Percentiles rank a stretch among this genome's conserved stretches.
phyloP scores from a whole-genome alignment of 2,888 invertebrate genomes.

The Acholoe squamosa region DNA sequence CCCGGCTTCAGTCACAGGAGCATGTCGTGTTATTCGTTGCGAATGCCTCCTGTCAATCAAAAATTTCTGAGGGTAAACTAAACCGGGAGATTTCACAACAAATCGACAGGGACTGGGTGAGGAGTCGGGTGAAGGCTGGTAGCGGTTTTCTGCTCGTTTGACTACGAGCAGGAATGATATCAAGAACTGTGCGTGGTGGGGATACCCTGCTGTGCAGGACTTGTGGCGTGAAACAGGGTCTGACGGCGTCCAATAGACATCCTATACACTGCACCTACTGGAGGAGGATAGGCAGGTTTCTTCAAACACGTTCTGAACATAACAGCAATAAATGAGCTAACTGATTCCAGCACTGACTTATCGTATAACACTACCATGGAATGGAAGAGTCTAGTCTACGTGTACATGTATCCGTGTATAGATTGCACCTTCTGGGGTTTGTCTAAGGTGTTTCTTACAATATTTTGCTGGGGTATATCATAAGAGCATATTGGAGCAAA shows the following conservation, averaged over 20 bases:
- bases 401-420: too few species aligned
- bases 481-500: too few species aligned
- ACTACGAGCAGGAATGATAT: constrained; percentile 12
- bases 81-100: constrained; percentile 22
- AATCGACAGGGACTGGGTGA: not conserved
- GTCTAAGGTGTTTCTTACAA: too few species aligned
- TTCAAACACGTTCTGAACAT: constrained; percentile 41
- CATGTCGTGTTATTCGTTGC: not conserved
- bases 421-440: too few species aligned
- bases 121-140: not conserved
- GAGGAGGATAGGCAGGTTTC: not conserved
- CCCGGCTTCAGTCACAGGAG: not conserved
- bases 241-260: not conserved
- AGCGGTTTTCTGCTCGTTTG: constrained; percentile 35
- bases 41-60: not conserved
- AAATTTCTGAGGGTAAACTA: not conserved
- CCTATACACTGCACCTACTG: not conserved
- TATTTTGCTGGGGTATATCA: too few species aligned
- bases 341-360: constrained; percentile 16
- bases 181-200: not conserved
- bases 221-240: not conserved
- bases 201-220: not conserved
- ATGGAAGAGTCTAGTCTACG: not conserved
- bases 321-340: not conserved
- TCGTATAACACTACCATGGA: not conserved